Percentiles rank a stretch among this genome's conserved stretches.
Conservation (phyloP, 2,113 vertebrate species). For the Tragelaphus imberbis region DNA sequence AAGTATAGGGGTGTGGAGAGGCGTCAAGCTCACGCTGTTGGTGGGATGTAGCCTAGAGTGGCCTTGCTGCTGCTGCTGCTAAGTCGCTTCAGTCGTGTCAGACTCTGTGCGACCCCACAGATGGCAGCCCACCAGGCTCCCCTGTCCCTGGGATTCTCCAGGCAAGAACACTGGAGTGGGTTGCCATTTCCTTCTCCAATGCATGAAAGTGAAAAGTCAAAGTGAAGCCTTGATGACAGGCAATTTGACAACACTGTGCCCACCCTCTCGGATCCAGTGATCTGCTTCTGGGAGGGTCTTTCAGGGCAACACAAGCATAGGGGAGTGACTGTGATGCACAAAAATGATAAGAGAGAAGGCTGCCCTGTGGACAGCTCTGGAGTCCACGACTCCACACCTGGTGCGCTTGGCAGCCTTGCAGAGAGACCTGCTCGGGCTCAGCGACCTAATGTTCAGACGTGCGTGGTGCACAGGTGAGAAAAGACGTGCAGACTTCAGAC, state of each 20-base stretch:
- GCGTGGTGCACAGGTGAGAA: no score
- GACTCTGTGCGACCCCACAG: no score
- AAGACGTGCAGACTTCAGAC: background rate
- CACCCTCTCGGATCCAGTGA: background rate
- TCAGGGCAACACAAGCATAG: background rate
- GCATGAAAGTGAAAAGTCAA: no score
- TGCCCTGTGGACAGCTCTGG: background rate
- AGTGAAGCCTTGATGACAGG: no score
- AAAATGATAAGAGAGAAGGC: fast-evolving
- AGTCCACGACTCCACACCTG: fast-evolving
- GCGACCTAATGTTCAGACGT: background rate
- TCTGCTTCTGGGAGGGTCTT: background rate
- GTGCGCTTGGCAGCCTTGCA: no score
- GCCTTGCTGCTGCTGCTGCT: no score
- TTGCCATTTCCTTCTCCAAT: no score
- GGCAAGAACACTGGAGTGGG: no score
- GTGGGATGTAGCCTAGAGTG: fast-evolving
- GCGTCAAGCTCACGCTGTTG: fast-evolving
- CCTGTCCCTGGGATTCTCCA: no score
- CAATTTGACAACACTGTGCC: background rate
- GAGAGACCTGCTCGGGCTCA: fast-evolving
- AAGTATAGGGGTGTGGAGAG: no score
- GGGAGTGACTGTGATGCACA: background rate
- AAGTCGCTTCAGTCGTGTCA: no score
- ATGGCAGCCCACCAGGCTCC: no score